Conservation (phyloP, 2,113 vertebrate genomes). For the Cavia porcellus region DNA sequence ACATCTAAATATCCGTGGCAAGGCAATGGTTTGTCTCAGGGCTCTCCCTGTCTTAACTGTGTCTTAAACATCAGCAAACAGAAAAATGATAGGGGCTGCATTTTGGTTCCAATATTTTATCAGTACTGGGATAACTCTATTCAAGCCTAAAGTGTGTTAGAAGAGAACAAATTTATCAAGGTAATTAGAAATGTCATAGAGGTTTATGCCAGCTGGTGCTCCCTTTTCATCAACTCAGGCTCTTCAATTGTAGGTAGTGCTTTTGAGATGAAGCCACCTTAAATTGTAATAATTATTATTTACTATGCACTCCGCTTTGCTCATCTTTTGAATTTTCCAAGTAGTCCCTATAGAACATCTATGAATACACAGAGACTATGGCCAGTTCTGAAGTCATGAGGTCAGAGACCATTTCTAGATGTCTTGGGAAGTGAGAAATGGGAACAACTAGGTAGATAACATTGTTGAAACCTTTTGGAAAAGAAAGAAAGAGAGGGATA, state of each 20-base stretch:
- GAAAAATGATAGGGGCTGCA: not conserved
- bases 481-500: not conserved
- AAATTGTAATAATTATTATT: not conserved
- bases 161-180: not conserved
- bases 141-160: not conserved
- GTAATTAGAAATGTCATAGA: not conserved
- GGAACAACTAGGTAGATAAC: not conserved
- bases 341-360: too few species aligned
- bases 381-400: not conserved
- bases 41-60: not conserved
- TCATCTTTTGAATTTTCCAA: not conserved
- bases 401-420: not conserved
- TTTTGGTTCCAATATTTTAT: not conserved
- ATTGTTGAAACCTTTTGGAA: not conserved
- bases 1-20: not conserved
- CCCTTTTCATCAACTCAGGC: not conserved
- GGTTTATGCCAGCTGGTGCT: not conserved
- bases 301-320: not conserved
- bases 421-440: not conserved
- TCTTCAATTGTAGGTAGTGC: not conserved
- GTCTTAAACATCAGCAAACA: not conserved
- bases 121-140: not conserved
- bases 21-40: not conserved
- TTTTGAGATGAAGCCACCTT: not conserved
- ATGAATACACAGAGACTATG: not conserved